Percentiles rank a stretch among this genome's conserved stretches.
Conservation (phyloP, 2,888 invertebrate species). For the Clepsis dumicolana region DNA sequence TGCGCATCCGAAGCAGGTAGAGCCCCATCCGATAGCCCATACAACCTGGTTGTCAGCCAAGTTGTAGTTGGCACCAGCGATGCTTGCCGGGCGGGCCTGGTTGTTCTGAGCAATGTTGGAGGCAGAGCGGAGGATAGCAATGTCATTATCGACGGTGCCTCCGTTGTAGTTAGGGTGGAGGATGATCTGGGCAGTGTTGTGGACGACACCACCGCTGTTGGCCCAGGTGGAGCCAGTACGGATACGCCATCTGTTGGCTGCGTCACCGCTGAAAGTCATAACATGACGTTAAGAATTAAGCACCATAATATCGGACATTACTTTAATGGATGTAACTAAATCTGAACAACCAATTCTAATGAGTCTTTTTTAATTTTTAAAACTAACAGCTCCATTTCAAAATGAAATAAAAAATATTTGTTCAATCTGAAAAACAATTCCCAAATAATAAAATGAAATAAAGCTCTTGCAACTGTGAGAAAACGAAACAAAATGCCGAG, state of each 20-base stretch:
- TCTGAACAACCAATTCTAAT: no score
- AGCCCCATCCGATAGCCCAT: slow-evolving; percentile 59
- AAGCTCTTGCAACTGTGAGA: no score
- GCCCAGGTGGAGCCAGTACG: slow-evolving; percentile 46
- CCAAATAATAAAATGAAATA: no score
- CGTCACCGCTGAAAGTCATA: slow-evolving; percentile 37
- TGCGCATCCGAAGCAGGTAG: no score
- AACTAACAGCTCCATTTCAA: no score
- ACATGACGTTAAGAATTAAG: neutral
- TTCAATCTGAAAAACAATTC: no score
- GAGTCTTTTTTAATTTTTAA: no score
- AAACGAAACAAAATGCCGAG: no score
- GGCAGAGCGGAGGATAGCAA: slow-evolving; percentile 53
- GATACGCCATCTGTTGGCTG: slow-evolving; percentile 52
- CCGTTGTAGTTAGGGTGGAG: slow-evolving; percentile 56
- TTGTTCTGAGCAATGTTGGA: slow-evolving; percentile 45
- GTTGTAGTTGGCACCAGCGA: slow-evolving; percentile 48
- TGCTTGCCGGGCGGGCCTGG: slow-evolving; percentile 44
- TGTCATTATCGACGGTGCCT: slow-evolving; percentile 51
- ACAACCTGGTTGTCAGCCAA: slow-evolving; percentile 49
- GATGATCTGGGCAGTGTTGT: slow-evolving; percentile 32
- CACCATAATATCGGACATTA: no score
- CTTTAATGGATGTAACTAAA: no score
- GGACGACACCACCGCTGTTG: slow-evolving; percentile 49
- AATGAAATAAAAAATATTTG: no score